Conservation (phyloP, 2,888 invertebrate species). For the Cenopis cana region DNA sequence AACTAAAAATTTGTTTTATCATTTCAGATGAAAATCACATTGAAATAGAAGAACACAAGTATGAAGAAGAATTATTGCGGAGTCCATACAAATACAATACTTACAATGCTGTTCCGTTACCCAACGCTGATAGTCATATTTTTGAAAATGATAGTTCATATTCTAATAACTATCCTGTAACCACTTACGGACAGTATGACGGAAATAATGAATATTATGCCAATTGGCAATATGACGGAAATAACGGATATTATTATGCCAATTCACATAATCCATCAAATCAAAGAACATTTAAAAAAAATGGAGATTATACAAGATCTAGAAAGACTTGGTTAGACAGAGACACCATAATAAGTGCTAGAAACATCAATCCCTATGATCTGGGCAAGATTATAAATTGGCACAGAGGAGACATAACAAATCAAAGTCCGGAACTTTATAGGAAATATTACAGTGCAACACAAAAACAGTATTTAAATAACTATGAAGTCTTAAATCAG, state of each 20-base stretch:
- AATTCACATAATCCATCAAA: background rate
- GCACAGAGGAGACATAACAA: background rate
- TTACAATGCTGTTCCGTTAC: background rate
- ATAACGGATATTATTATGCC: conserved; percentile 2
- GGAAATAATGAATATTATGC: background rate
- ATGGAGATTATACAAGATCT: background rate
- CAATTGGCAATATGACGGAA: background rate
- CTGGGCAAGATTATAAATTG: background rate
- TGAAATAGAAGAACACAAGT: conserved; percentile 24
- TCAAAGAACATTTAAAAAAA: background rate
- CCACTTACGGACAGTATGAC: background rate
- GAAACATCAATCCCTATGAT: background rate
- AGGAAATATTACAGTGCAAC: conserved; percentile 8
- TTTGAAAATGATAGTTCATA: background rate
- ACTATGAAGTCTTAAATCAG: background rate
- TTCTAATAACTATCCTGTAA: background rate
- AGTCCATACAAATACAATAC: background rate
- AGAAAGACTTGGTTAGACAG: conserved; percentile 3
- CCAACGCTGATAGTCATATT: background rate
- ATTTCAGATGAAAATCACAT: conserved; percentile 17
- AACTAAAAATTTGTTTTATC: background rate
- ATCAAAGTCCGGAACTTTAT: background rate
- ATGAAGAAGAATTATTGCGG: conserved; percentile 20
- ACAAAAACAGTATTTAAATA: background rate
- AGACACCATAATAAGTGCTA: background rate